Conservation (phyloP, 2,113 vertebrate genomes). For the Cinclus cinclus region DNA sequence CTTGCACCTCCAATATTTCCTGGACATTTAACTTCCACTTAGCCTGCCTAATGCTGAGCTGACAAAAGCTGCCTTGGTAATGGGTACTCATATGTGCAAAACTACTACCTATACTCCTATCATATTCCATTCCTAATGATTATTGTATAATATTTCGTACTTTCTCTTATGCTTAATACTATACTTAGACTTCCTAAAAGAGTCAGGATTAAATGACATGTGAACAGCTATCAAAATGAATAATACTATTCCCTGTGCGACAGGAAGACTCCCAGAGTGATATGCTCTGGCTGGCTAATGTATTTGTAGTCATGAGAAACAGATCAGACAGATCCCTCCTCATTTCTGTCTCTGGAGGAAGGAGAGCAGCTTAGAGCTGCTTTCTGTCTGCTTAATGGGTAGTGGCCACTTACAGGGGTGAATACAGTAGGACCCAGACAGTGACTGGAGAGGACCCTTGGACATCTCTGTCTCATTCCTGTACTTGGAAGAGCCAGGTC, state of each 20-base stretch:
- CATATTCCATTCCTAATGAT: slow-evolving; percentile 51
- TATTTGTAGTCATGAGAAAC: slow-evolving; percentile 15
- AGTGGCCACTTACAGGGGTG: background rate
- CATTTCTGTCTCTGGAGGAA: background rate
- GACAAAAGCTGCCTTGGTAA: slow-evolving; percentile 57
- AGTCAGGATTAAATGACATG: slow-evolving; percentile 59
- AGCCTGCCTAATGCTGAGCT: slow-evolving; percentile 55
- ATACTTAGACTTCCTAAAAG: slow-evolving; percentile 58
- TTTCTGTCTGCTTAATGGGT: background rate
- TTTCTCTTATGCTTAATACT: slow-evolving; percentile 45
- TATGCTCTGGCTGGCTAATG: background rate
- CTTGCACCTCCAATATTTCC: slow-evolving; percentile 48
- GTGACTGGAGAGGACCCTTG: background rate
- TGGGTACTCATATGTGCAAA: slow-evolving; percentile 33
- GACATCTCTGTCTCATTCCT: background rate
- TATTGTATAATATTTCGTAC: slow-evolving; percentile 59
- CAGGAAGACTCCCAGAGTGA: background rate
- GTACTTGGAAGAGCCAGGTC: background rate
- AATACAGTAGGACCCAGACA: background rate
- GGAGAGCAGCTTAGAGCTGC: background rate
- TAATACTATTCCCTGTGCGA: background rate
- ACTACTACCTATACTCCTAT: slow-evolving; percentile 48
- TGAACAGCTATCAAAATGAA: slow-evolving; percentile 36
- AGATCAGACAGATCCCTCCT: background rate
- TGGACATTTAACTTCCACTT: slow-evolving; percentile 53